Base-by-base conservation (phyloP, 2,113 vertebrate genomes). In the Picathartes gymnocephalus region DNA sequence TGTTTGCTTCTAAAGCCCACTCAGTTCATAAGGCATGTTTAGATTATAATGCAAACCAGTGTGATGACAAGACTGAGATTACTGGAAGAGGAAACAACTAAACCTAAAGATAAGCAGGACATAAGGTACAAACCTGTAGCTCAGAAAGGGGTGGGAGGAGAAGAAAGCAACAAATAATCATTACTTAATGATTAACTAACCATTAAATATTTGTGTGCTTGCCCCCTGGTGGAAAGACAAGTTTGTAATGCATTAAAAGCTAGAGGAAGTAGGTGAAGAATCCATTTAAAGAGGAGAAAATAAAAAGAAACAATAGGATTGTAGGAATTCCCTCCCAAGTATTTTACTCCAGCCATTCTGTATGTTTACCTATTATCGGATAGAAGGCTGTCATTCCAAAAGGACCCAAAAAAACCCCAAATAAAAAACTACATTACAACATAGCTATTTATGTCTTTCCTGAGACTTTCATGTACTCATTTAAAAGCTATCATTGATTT, bases 191-290 rank as follows among this genome's bases (percentile, higher is more conserved):
- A 82, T 35, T 54, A 45, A 53, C 11, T 53, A 25, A 47, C 42
- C 35, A 37, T 62, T 82, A 42, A 62, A 37, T 51, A 74, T 47
- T 80, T 80, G 42, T n/a, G 28, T n/a, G 68, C 28, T 94, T 95
- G 94, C 94, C 85, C 71, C 79, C 82, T 94, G 65, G 85, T 96
- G 94, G 95, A 88, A 95, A 94, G 17, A 85, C 13, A 70, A 42
- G 40, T 66, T 81, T 57, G 18, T 23, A 83, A 86, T 5, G 18
- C 39, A 71, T 40, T 86, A 51, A 86, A 80, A 71, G 44, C 15
- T 15, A 56, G 15, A 92, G 28, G 56, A 81, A 68, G 18, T 3
- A 9, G 8, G 37, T 47, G 33, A 90, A 40, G 25, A 69, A 54
- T 6, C 7, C 47, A 69, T 48, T 76, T 42, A 42, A 69, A 69